Conservation (phyloP, 2,113 vertebrate genomes). For the Tyto alba region DNA sequence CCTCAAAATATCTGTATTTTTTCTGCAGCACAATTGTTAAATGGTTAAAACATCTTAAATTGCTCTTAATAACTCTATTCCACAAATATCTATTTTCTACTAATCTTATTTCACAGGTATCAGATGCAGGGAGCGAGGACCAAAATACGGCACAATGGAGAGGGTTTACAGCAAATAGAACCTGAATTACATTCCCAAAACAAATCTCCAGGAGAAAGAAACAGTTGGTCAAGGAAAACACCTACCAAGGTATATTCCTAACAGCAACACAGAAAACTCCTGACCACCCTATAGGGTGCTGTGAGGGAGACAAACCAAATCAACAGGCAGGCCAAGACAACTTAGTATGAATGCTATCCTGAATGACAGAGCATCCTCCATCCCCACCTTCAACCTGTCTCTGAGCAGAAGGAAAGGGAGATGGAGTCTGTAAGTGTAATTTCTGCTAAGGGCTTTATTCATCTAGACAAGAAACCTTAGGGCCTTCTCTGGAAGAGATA, state of each 20-base stretch:
- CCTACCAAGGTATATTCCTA: neutral
- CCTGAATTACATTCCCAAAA: neutral
- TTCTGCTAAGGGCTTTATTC: neutral
- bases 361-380: neutral
- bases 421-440: neutral
- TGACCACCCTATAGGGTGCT: neutral
- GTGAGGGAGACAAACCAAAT: neutral
- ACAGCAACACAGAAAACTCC: neutral
- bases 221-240: rapidly evolving
- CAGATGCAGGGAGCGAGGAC: rapidly evolving
- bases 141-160: neutral
- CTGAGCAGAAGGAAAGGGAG: neutral
- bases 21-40: too few relatives aligned
- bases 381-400: neutral
- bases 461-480: neutral
- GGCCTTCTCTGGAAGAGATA: neutral
- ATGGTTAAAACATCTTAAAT: too few relatives aligned
- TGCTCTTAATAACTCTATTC: too few relatives aligned
- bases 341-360: neutral
- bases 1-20: too few relatives aligned
- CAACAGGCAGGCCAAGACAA: neutral
- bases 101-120: too few relatives aligned
- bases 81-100: too few relatives aligned
- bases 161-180: neutral
- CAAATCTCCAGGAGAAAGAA: neutral